A percentile compares a stretch with the other conserved stretches of the same genome.
phyloP scores from a whole-genome alignment of 2,888 invertebrate species.

The Omphaloscelis lunosa region DNA sequence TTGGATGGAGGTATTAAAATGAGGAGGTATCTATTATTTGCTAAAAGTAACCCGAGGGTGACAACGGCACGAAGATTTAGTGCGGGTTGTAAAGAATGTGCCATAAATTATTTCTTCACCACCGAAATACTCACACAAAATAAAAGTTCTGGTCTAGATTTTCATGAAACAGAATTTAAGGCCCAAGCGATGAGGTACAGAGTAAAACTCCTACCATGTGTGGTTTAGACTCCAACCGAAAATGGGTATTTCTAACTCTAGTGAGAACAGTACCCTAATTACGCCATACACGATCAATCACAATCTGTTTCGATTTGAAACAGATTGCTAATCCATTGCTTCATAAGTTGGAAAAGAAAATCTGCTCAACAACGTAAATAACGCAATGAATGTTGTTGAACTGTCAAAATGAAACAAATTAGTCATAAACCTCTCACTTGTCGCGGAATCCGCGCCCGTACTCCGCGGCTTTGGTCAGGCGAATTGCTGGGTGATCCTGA shows the following conservation, averaged over 20 bases:
- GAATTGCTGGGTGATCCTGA: no score
- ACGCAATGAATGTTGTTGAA: no score
- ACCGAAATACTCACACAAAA: background rate
- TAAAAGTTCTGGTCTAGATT: constrained; percentile 8
- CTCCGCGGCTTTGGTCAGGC: no score
- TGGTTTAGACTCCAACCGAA: background rate
- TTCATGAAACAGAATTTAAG: background rate
- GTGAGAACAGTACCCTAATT: background rate
- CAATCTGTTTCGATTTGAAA: no score
- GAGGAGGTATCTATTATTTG: background rate
- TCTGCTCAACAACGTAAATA: no score
- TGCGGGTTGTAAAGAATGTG: background rate
- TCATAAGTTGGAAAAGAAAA: no score
- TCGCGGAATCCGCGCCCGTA: no score
- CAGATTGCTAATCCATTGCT: no score
- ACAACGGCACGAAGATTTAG: constrained; percentile 5
- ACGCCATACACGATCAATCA: no score
- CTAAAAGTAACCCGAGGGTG: background rate
- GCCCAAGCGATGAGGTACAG: background rate
- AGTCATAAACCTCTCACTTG: no score
- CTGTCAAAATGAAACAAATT: no score
- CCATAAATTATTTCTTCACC: background rate
- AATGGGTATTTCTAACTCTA: background rate
- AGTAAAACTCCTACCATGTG: background rate
- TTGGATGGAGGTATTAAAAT: background rate